These are phyloP conservation scores for Theonella swinhoei DNA, from an alignment of 37 sponge, comb jelly and placozoan species.

Conservation along the genomic window DNA sequence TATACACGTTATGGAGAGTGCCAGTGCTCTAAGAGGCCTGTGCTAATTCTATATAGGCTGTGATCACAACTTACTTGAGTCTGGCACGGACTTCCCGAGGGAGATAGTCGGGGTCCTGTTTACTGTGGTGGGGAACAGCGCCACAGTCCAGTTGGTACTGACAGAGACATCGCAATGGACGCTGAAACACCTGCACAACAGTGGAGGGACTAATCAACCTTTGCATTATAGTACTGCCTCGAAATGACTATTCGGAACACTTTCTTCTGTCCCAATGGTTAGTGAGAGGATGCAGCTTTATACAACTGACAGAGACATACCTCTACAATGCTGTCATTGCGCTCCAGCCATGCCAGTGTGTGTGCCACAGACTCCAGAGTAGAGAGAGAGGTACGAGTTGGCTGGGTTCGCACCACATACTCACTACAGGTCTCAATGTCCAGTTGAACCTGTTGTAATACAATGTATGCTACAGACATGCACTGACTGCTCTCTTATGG, in stretches of 20 bases:
- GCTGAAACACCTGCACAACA: slow-evolving; percentile 48
- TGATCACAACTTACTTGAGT: slow-evolving; percentile 25
- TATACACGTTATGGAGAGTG: no score
- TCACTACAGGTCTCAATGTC: slow-evolving; percentile 54
- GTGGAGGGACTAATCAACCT: no score
- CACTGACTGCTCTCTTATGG: not conserved
- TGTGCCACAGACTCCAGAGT: slow-evolving; percentile 91
- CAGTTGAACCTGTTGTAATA: slow-evolving; percentile 68
- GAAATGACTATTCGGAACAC: no score
- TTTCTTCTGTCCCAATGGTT: no score
- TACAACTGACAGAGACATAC: no score
- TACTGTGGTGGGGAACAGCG: slow-evolving; percentile 79
- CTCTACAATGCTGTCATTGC: slow-evolving; percentile 51
- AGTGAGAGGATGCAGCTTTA: no score
- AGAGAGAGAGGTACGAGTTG: slow-evolving; percentile 75
- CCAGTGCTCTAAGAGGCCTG: no score
- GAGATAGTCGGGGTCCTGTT: slow-evolving; percentile 67
- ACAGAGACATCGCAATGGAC: slow-evolving; percentile 79
- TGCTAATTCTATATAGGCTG: no score
- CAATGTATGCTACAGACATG: not conserved
- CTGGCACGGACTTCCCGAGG: slow-evolving; percentile 10
- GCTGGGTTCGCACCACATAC: slow-evolving; percentile 93
- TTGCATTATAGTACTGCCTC: no score
- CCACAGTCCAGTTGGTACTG: slow-evolving; percentile 85
- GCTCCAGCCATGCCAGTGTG: slow-evolving; percentile 77